Conservation (phyloP, 2,113 vertebrate genomes). For the Phaethornis superciliosus region DNA sequence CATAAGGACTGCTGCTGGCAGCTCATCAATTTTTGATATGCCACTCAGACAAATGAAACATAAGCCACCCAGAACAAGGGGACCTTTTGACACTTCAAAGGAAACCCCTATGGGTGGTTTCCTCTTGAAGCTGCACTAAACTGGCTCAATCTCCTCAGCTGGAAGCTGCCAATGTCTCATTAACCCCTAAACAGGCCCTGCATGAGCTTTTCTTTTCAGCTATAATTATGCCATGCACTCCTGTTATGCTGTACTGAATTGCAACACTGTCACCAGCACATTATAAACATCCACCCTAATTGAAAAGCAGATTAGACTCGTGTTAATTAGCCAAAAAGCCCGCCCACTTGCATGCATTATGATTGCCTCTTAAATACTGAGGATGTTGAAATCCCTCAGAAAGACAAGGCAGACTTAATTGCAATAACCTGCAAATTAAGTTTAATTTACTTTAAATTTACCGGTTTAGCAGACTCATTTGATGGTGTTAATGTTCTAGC, state of each 20-base stretch:
- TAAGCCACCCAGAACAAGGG: conserved; percentile 99
- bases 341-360: conserved; percentile 90
- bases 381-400: conserved; percentile 89
- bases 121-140: conserved; percentile 95
- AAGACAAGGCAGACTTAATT: conserved; percentile 95
- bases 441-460: conserved; percentile 95
- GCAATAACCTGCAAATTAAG: conserved; percentile 95
- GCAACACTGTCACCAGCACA: conserved; percentile 83
- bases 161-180: conserved; percentile 98
- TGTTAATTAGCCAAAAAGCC: conserved; percentile 88
- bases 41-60: conserved; percentile 99
- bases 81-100: conserved; percentile 99
- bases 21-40: conserved; percentile 99
- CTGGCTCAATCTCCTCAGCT: conserved; percentile 88
- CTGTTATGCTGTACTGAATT: conserved; percentile 83
- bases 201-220: conserved; percentile 90
- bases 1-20: conserved; percentile 90
- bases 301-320: conserved; percentile 91
- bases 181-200: conserved; percentile 99
- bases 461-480: conserved; percentile 95
- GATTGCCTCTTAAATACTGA: conserved; percentile 89
- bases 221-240: conserved; percentile 87
- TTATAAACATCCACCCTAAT: conserved; percentile 88
- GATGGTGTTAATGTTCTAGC: conserved; percentile 97
- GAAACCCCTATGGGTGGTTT: conserved; percentile 98